Base-by-base conservation (phyloP, 2,888 invertebrate species). In the Eupithecia tripunctaria region DNA sequence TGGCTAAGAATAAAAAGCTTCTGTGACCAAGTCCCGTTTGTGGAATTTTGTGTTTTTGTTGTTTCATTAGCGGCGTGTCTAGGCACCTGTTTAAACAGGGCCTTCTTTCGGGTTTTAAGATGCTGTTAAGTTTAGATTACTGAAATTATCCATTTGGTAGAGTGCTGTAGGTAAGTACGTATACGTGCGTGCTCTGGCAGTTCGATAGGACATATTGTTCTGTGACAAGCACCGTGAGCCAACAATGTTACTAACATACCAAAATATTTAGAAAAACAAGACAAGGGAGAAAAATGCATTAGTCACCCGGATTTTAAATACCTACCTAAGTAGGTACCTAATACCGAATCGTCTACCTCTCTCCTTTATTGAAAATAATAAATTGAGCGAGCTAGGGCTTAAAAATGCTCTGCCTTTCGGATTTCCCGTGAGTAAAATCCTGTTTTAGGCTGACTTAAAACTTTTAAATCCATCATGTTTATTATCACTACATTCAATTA, bases 21-120 rank as follows among this genome's bases (percentile, higher is more conserved):
- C 73, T 68, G 73, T 73, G 70, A 70, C 70, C 70, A 73, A 38
- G 70, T 68, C 51, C 56, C 60, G 64, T 66, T 43, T 21, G 59
- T 32, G 70, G 70, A 47, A 70, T 70, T 68, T 67, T 21, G 47
- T 73, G 41, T 70, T 73, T 73, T 64, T 70, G 67, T 70, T 73
- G 67, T 63, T 64, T 73, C 64, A 59, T 67, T 63, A 68, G 73
- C 56, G 67, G 27, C 32, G 32, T 59, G 43, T 43, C 41, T 59
- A 67, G 64, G 29, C 73, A 73, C 73, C 73, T 73, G 73, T 70
- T 70, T 67, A 70, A 73, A 73, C 70, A 70, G 25, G 14, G 38
- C 38, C 29, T 63, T 63, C 63, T 21, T 25, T 12, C n/a, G 8
- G 59, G 27, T 59, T 41, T 38, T 41, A 25, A 41, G 4, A 27